phyloP scores from a whole-genome alignment of 2,797 vertebrate species.

The Sphenodon punctatus region DNA sequence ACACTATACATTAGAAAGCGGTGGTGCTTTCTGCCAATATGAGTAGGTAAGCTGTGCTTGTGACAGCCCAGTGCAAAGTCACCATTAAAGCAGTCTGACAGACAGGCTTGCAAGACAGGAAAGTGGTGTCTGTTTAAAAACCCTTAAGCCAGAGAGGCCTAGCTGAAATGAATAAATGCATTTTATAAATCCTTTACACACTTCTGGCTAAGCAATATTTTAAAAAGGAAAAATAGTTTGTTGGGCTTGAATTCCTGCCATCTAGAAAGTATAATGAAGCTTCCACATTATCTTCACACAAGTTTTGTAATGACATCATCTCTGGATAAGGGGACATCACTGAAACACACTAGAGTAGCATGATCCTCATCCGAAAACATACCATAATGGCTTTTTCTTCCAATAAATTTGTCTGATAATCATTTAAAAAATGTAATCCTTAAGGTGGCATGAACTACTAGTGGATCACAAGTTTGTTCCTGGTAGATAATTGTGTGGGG shows the following conservation, averaged over 20 bases:
- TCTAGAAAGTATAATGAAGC: not conserved
- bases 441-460: too few relatives aligned
- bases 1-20: not conserved
- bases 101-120: not conserved
- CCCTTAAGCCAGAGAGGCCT: not conserved
- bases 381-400: not conserved
- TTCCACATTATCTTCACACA: not conserved
- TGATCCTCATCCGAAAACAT: not conserved
- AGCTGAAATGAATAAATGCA: not conserved
- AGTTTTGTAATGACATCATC: not conserved
- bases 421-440: too few relatives aligned
- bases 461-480: too few relatives aligned
- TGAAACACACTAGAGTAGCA: not conserved
- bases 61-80: not conserved
- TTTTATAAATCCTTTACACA: not conserved
- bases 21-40: not conserved
- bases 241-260: not conserved
- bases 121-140: rapidly evolving
- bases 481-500: too few relatives aligned
- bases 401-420: not conserved
- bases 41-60: not conserved
- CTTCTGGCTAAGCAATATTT: not conserved
- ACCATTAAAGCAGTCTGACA: rapidly evolving
- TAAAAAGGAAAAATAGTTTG: not conserved
- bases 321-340: too few relatives aligned